Evolutionary conservation across 37 sponge, comb jelly and placozoan genomes (phyloP).

Genomic region (Lycopodina hypogea): DNA sequence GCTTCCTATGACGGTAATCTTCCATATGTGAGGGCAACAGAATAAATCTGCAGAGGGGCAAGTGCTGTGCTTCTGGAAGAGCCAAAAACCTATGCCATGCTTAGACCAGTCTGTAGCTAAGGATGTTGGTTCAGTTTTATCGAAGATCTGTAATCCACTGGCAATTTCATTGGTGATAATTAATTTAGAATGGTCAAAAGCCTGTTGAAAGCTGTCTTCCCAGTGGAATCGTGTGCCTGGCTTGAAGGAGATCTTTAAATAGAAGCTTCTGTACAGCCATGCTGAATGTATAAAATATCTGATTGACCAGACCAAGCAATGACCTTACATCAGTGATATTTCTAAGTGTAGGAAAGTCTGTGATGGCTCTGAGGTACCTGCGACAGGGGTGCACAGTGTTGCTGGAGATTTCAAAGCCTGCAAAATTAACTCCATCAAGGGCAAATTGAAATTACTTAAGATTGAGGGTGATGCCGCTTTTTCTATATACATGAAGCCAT

Average conservation of each 20-base stretch:
- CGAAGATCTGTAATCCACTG: conserved; percentile 37
- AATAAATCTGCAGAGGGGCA: conserved; percentile 40
- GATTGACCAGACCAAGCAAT: conserved; percentile 45
- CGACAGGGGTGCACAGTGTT: conserved; percentile 45
- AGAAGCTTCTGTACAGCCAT: too few relatives aligned
- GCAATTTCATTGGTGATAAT: conserved; percentile 35
- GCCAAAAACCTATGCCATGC: conserved; percentile 43
- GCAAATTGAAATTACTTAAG: conserved; percentile 33
- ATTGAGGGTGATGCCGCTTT: conserved; percentile 47
- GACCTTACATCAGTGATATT: conserved; percentile 42
- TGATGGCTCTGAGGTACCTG: conserved; percentile 41
- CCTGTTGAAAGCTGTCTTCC: conserved; percentile 16
- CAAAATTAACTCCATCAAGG: conserved; percentile 43
- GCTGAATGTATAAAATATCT: conserved; percentile 51
- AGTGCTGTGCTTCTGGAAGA: conserved; percentile 46
- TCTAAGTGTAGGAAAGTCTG: conserved; percentile 32
- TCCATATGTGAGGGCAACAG: conserved; percentile 40
- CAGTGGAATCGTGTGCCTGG: not conserved
- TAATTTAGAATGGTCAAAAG: conserved; percentile 37
- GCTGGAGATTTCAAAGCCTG: conserved; percentile 49
- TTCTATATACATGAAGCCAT: conserved; percentile 43
- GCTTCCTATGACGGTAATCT: conserved; percentile 44
- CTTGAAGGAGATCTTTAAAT: not conserved
- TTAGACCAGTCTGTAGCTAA: conserved; percentile 43
- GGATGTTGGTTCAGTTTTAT: conserved; percentile 43